Conservation (phyloP, 2,888 invertebrate genomes). For the Plutella xylostella region DNA sequence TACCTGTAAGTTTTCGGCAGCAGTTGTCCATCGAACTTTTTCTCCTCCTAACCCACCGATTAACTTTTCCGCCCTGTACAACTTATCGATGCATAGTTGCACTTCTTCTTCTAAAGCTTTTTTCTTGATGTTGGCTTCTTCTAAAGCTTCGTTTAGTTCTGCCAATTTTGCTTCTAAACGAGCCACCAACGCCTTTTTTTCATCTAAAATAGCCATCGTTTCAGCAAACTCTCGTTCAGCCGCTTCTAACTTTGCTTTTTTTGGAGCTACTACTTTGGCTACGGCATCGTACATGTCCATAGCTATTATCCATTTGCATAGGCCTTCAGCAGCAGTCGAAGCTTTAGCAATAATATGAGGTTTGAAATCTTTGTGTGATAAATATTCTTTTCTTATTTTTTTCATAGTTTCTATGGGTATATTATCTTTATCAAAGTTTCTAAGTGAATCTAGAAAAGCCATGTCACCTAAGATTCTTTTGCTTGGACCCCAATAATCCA, state of each 20-base stretch:
- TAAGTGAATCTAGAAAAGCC: constrained; percentile 78
- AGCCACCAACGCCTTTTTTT: constrained; percentile 82
- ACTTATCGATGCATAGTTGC: constrained; percentile 84
- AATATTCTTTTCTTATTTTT: constrained; percentile 80
- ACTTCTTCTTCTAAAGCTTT: constrained; percentile 79
- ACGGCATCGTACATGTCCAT: constrained; percentile 91
- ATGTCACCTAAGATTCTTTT: constrained; percentile 85
- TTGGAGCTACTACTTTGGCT: constrained; percentile 86
- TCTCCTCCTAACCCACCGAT: constrained; percentile 91
- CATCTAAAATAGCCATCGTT: constrained; percentile 87
- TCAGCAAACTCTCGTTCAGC: constrained; percentile 86
- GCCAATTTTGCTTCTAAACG: constrained; percentile 83
- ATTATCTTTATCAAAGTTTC: constrained; percentile 88
- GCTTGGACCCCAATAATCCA: constrained; percentile 89
- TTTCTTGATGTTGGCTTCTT: constrained; percentile 75
- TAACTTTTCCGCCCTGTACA: constrained; percentile 87
- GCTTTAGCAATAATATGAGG: constrained; percentile 87
- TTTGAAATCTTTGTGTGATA: constrained; percentile 82
- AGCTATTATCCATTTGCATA: constrained; percentile 92
- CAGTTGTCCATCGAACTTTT: constrained; percentile 84
- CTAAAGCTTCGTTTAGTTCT: constrained; percentile 75
- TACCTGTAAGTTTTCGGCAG: constrained; percentile 79
- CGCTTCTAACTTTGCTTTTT: constrained; percentile 82
- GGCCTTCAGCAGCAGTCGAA: constrained; percentile 93
- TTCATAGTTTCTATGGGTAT: constrained; percentile 79